Conservation (phyloP, 2,797 vertebrate genomes). For the Argyrosomus regius region DNA sequence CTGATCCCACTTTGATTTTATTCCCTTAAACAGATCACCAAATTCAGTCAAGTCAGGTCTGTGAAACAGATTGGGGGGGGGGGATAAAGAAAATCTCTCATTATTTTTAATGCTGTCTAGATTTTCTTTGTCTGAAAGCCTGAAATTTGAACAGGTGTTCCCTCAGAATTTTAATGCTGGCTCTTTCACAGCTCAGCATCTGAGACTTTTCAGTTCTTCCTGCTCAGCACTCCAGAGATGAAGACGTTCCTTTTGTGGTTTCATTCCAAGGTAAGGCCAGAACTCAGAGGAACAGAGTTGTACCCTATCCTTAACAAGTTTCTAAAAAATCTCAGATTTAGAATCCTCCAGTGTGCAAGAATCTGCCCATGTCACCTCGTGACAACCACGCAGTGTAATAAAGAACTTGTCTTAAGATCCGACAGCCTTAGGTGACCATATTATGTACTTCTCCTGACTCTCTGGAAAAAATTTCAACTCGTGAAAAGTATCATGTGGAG, state of each 20-base stretch:
- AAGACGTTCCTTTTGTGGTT: conserved; percentile 44
- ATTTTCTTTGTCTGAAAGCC: conserved; percentile 56
- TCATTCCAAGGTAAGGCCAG: conserved; percentile 37
- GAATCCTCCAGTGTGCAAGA: conserved; percentile 18
- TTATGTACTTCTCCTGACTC: background rate
- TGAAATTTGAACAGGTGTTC: conserved; percentile 67
- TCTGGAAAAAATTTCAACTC: conserved; percentile 17
- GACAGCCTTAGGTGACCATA: background rate
- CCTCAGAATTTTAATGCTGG: conserved; percentile 62
- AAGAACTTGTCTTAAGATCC: conserved; percentile 14
- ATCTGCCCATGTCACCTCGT: conserved; percentile 10
- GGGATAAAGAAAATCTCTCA: background rate
- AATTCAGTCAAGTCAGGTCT: conserved; percentile 43
- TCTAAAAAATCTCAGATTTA: conserved; percentile 11
- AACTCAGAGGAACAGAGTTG: conserved; percentile 34
- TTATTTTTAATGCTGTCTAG: conserved; percentile 47
- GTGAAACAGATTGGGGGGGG: background rate
- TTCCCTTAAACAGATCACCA: conserved; percentile 42
- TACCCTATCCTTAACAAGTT: conserved; percentile 6
- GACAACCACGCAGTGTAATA: conserved; percentile 25
- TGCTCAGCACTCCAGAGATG: conserved; percentile 41
- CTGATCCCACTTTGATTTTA: conserved; percentile 48
- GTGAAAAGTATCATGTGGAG: background rate
- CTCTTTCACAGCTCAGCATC: conserved; percentile 44
- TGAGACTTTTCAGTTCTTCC: conserved; percentile 38